These are phyloP conservation scores for Euglossa dilemma DNA, from an alignment of 1,140 invertebrate genomes.

Conservation along the genomic window DNA sequence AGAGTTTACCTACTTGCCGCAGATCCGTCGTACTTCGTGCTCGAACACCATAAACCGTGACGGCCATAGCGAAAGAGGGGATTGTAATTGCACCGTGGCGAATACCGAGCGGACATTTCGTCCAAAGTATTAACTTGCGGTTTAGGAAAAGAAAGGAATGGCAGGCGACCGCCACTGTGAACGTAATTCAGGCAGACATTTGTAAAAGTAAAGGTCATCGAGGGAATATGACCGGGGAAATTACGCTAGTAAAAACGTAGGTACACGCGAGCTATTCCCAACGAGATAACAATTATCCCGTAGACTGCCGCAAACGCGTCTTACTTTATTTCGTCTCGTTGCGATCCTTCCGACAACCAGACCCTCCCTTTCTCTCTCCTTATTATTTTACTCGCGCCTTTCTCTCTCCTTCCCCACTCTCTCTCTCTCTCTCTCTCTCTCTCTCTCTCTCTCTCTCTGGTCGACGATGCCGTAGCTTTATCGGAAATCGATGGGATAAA, in stretches of 20 bases:
- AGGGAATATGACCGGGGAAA: slow-evolving; percentile 29
- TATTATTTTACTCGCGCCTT: slow-evolving; percentile 18
- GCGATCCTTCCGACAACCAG: neutral
- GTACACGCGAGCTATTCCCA: slow-evolving; percentile 20
- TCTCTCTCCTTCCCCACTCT: neutral
- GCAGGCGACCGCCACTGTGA: neutral
- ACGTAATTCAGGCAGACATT: slow-evolving; percentile 35
- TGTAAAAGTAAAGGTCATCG: slow-evolving; percentile 40
- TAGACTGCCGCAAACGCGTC: neutral
- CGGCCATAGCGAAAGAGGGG: neutral
- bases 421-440: neutral
- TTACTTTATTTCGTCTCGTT: slow-evolving; percentile 17
- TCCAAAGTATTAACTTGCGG: slow-evolving; percentile 18
- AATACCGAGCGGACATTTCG: neutral
- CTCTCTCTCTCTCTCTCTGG: neutral
- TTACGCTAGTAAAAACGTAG: slow-evolving; percentile 38
- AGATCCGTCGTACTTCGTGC: no score
- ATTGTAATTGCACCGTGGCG: neutral
- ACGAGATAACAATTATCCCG: slow-evolving; percentile 41
- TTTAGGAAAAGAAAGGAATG: slow-evolving; percentile 14
- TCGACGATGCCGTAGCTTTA: slow-evolving; percentile 1
- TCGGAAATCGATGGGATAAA: slow-evolving; percentile 25
- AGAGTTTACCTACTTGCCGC: no score
- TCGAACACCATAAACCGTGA: neutral
- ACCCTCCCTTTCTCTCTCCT: neutral